phyloP scores from a whole-genome alignment of 2,797 vertebrate species.

The Enteromius treurensis region DNA sequence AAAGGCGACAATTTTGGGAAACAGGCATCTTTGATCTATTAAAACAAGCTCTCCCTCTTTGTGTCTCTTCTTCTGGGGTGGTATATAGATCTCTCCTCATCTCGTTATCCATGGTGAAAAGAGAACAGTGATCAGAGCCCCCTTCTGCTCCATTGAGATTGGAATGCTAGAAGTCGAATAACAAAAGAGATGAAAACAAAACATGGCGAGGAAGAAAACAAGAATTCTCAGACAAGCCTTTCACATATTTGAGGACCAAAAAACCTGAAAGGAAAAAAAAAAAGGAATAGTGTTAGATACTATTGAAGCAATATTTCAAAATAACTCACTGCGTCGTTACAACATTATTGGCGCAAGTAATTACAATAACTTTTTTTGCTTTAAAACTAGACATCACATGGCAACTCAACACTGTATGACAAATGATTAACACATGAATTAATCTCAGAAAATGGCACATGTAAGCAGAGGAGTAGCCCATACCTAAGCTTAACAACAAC shows the following conservation, averaged over 20 bases:
- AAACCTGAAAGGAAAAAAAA: background rate
- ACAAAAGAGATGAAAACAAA: constrained; percentile 25
- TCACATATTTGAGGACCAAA: background rate
- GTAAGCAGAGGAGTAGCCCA: background rate
- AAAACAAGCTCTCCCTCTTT: constrained; percentile 19
- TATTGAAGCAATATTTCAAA: background rate
- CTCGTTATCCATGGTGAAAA: constrained; percentile 35
- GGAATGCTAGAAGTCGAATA: constrained; percentile 16
- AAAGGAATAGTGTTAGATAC: background rate
- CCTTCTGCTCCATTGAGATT: constrained; percentile 13
- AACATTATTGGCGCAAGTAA: background rate
- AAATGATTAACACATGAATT: background rate
- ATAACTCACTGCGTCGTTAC: background rate
- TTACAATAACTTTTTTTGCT: background rate
- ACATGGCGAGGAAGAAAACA: background rate
- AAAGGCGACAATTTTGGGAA: constrained; percentile 35
- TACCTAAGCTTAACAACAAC: too few relatives aligned
- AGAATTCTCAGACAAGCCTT: constrained; percentile 8
- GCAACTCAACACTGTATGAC: background rate
- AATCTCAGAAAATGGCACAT: background rate
- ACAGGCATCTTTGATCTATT: constrained; percentile 27
- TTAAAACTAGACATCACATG: background rate
- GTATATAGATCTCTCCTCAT: constrained; percentile 29
- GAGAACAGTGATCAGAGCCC: constrained; percentile 18
- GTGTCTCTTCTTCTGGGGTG: constrained; percentile 17